A percentile compares a stretch with the other conserved stretches of the same genome.
These are phyloP conservation scores for Micropoecilia bifurca DNA, from an alignment of 2,797 vertebrate species.

Conservation along the genomic window DNA sequence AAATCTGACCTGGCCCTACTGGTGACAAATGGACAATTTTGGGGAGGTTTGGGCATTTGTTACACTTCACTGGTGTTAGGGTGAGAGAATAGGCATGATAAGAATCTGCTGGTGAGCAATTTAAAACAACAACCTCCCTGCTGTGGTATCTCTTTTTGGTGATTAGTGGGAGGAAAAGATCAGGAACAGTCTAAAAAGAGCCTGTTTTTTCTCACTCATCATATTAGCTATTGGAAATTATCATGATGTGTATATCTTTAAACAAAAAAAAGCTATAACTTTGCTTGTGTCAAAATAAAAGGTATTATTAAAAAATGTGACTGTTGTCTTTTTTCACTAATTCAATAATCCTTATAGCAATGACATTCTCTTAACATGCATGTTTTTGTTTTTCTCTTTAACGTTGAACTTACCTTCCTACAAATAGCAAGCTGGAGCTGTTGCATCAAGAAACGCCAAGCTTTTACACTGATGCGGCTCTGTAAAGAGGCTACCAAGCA, in stretches of 20 bases:
- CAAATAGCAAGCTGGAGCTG: conserved; percentile 12
- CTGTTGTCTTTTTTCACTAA: background rate
- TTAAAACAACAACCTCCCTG: conserved; percentile 76
- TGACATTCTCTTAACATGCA: background rate
- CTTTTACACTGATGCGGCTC: conserved; percentile 84
- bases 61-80: conserved; percentile 24
- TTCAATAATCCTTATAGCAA: background rate
- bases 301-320: background rate
- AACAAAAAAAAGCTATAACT: conserved; percentile 65
- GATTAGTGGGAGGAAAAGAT: conserved; percentile 32
- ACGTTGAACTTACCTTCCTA: conserved; percentile 6
- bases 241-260: conserved; percentile 65
- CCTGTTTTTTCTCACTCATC: conserved; percentile 75
- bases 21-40: conserved; percentile 27
- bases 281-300: conserved; percentile 15
- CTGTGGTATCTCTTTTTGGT: conserved; percentile 70
- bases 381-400: conserved; percentile 13
- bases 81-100: conserved; percentile 50
- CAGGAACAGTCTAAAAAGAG: conserved; percentile 17
- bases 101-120: conserved; percentile 76
- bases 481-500: conserved; percentile 66
- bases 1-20: conserved; percentile 50
- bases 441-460: conserved; percentile 34
- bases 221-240: conserved; percentile 48
- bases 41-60: conserved; percentile 25